Percentiles rank a stretch among this genome's conserved stretches.
These are phyloP conservation scores for Puma concolor DNA, from an alignment of 2,113 vertebrate species.

Conservation along the genomic window DNA sequence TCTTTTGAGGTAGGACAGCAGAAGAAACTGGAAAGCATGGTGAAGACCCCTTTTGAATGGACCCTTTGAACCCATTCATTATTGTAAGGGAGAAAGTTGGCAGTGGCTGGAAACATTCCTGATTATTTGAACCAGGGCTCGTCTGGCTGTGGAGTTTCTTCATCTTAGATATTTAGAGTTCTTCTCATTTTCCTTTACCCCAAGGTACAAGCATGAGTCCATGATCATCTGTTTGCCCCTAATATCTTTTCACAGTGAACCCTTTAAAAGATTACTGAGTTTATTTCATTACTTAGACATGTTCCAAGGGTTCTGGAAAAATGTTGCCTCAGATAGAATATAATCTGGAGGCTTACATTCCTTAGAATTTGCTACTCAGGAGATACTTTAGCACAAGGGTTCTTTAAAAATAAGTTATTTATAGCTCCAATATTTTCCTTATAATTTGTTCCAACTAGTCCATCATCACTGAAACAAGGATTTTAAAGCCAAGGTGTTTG, in stretches of 20 bases:
- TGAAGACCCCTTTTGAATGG: not conserved
- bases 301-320: conserved; percentile 34
- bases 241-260: not conserved
- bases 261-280: conserved; percentile 50
- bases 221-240: not conserved
- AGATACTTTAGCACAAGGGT: conserved; percentile 1
- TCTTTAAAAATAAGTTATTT: conserved; percentile 65
- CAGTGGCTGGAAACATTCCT: not conserved
- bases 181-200: conserved; percentile 37
- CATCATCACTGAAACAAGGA: conserved; percentile 45
- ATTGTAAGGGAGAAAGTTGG: not conserved
- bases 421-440: conserved; percentile 60
- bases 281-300: not conserved
- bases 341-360: conserved; percentile 59
- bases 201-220: not conserved
- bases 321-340: conserved; percentile 36
- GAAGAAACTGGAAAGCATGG: not conserved
- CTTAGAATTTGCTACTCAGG: conserved; percentile 50
- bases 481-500: conserved; percentile 50
- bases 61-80: not conserved
- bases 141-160: conserved; percentile 38
- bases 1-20: not conserved
- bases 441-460: conserved; percentile 50
- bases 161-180: conserved; percentile 37
- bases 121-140: conserved; percentile 10